Evolutionary conservation across 2,797 vertebrate species (phyloP).

Genomic region (Myripristis jacobus): DNA sequence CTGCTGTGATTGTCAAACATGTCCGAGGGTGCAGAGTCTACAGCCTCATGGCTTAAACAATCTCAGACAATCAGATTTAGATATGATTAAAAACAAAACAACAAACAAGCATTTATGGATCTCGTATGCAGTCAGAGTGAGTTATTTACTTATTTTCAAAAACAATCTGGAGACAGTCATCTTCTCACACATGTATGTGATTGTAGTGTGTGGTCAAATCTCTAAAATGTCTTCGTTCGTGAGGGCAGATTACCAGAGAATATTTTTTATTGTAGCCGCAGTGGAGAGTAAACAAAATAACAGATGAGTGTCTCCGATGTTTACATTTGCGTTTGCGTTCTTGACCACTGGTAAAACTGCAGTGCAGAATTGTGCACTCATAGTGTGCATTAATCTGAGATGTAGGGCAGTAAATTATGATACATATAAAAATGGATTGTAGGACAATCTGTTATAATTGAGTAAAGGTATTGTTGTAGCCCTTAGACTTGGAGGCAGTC

Average conservation of each 20-base stretch:
- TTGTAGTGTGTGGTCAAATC: slow-evolving; percentile 9
- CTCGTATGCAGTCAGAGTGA: not conserved
- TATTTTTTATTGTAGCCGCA: not conserved
- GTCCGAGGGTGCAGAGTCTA: not conserved
- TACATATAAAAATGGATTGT: not conserved
- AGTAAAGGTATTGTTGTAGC: slow-evolving; percentile 1
- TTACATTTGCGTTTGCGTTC: slow-evolving; percentile 20
- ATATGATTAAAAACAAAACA: not conserved
- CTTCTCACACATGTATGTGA: not conserved
- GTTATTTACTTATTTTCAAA: slow-evolving; percentile 3
- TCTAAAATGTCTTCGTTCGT: not conserved
- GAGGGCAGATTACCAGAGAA: not conserved
- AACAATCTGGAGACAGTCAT: not conserved
- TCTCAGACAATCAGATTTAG: slow-evolving; percentile 38
- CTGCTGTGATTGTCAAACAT: slow-evolving; percentile 24
- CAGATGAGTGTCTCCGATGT: slow-evolving; percentile 4
- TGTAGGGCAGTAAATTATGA: not conserved
- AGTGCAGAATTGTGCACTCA: slow-evolving; percentile 1
- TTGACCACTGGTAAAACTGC: not conserved
- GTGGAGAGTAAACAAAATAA: not conserved
- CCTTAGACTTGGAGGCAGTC: not conserved
- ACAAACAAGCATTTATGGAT: slow-evolving; percentile 8
- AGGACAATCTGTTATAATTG: not conserved
- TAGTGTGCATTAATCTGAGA: not conserved
- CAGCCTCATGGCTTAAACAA: not conserved